A percentile compares a stretch with the other conserved stretches of the same genome.
Evolutionary conservation across 2,113 vertebrate species (phyloP).

Genomic region (Phalacrocorax brasilianus): DNA sequence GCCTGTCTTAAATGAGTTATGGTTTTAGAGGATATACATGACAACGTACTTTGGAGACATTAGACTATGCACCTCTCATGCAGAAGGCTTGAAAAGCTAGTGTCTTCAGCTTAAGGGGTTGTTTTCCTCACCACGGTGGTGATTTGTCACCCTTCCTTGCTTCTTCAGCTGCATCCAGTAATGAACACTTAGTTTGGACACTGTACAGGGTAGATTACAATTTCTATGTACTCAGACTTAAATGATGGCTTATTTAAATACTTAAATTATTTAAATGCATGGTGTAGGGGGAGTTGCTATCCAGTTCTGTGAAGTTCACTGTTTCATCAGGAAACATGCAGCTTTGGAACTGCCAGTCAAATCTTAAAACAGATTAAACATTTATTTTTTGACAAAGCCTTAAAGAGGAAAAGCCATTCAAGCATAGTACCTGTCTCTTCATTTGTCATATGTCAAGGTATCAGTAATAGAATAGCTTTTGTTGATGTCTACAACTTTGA

Average conservation of each 20-base stretch:
- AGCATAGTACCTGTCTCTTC: background rate
- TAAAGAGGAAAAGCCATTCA: background rate
- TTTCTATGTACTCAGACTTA: background rate
- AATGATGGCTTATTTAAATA: background rate
- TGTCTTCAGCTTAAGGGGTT: background rate
- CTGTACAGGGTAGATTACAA: background rate
- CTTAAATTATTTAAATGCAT: background rate
- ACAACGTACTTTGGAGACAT: background rate
- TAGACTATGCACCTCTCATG: accelerated
- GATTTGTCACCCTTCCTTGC: background rate
- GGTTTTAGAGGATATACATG: background rate
- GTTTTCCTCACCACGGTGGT: background rate
- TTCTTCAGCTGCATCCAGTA: background rate
- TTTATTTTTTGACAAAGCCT: background rate
- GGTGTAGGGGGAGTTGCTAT: background rate
- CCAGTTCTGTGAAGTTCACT: background rate
- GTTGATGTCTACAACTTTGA: background rate
- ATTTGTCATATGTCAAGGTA: background rate
- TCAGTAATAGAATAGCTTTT: background rate
- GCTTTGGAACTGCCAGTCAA: background rate
- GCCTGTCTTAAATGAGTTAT: background rate
- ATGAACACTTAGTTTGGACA: background rate
- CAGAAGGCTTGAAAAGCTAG: background rate
- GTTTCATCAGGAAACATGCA: background rate
- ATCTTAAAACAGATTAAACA: background rate